phyloP scores from a whole-genome alignment of 2,888 invertebrate genomes.

The Nebria brevicollis region DNA sequence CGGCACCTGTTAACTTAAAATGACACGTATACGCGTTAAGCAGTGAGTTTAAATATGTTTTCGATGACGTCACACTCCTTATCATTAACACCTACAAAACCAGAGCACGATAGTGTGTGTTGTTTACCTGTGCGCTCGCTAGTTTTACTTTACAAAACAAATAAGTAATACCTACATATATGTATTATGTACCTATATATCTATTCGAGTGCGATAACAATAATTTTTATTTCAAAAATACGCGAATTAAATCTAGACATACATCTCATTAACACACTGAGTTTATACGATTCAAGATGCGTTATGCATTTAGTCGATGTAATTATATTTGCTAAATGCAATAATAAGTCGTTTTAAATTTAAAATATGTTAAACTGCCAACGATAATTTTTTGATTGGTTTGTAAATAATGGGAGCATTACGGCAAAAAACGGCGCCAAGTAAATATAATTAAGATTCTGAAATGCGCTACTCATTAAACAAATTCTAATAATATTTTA shows the following conservation, averaged over 20 bases:
- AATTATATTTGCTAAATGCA: neutral
- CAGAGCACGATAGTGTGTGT: constrained; percentile 30
- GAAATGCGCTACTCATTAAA: constrained; percentile 30
- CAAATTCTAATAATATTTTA: constrained; percentile 37
- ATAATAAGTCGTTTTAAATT: neutral
- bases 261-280: neutral
- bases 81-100: constrained; percentile 45
- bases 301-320: neutral
- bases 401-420: neutral
- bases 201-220: neutral
- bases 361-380: neutral
- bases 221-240: neutral
- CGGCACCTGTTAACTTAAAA: constrained; percentile 20
- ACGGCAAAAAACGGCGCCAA: neutral
- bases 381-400: constrained; percentile 1
- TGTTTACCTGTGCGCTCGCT: neutral
- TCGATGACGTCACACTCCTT: constrained; percentile 39
- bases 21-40: constrained; percentile 37
- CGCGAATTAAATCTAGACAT: neutral
- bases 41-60: constrained; percentile 30
- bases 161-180: neutral
- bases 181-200: neutral
- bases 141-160: neutral
- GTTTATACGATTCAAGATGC: neutral
- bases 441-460: constrained; percentile 6